A percentile compares a stretch with the other conserved stretches of the same genome.
Conservation (phyloP, 2,888 invertebrate species). For the Chymomyza procnemis region DNA sequence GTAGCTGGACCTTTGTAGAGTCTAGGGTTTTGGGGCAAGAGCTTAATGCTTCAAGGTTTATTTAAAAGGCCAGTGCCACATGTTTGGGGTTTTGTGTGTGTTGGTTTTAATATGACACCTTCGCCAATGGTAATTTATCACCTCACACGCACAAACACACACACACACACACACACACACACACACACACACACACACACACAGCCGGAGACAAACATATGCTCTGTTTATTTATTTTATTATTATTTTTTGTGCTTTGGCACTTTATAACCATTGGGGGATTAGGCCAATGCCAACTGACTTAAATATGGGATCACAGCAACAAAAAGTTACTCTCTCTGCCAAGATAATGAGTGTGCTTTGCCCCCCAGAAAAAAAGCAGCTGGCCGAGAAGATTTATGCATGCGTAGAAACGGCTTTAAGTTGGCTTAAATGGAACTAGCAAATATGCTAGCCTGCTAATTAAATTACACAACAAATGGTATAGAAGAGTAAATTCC, state of each 20-base stretch:
- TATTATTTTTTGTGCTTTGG: conserved; percentile 8
- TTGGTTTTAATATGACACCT: conserved; percentile 69
- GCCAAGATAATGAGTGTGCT: conserved; percentile 67
- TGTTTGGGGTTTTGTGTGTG: conserved; percentile 61
- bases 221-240: conserved; percentile 25
- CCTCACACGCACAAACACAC: conserved; percentile 47
- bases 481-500: not conserved
- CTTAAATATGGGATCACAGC: conserved; percentile 7
- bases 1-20: not conserved
- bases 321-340: conserved; percentile 45
- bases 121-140: conserved; percentile 72
- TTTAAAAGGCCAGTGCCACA: conserved; percentile 69
- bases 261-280: conserved; percentile 61
- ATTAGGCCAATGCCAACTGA: conserved; percentile 36
- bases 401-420: conserved; percentile 66
- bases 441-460: not conserved
- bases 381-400: conserved; percentile 58
- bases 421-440: conserved; percentile 54
- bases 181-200: not conserved
- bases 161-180: not conserved
- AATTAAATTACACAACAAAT: conserved; percentile 48
- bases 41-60: conserved; percentile 58
- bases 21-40: not conserved
- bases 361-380: not conserved
- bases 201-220: conserved; percentile 51